Percentiles rank a stretch among this genome's conserved stretches.
These are phyloP conservation scores for Scylla paramamosain DNA, from an alignment of 1,140 invertebrate species.

Conservation along the genomic window DNA sequence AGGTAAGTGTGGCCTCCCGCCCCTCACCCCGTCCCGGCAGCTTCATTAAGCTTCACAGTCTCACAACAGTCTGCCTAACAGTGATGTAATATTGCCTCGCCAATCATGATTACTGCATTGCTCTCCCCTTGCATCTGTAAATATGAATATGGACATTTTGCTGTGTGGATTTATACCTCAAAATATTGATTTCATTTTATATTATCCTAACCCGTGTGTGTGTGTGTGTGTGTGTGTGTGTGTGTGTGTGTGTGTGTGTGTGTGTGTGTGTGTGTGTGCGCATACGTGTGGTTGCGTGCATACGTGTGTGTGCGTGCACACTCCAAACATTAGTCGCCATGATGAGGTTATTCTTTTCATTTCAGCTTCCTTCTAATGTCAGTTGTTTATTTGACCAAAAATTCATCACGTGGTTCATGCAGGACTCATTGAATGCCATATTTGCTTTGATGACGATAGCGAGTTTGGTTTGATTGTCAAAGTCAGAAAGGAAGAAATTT, in stretches of 20 bases:
- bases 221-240: background rate
- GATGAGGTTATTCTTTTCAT: no score
- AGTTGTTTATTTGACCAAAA: background rate
- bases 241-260: background rate
- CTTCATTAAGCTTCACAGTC: no score
- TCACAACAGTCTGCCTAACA: background rate
- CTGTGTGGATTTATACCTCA: background rate
- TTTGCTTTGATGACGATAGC: background rate
- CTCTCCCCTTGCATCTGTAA: background rate
- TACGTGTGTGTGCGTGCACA: no score
- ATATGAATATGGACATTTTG: background rate
- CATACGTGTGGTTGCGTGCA: background rate
- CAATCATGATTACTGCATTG: background rate
- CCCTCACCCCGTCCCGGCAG: background rate
- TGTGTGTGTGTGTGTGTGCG: background rate
- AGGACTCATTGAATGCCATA: background rate
- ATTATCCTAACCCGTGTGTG: background rate
- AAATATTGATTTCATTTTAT: background rate
- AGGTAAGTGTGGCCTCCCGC: slow-evolving; percentile 44
- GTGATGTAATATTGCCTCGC: background rate
- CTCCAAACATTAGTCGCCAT: no score
- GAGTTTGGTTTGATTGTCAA: background rate
- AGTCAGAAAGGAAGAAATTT: background rate
- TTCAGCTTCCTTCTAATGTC: no score
- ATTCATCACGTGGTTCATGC: background rate